Evolutionary conservation across 1,140 invertebrate genomes (phyloP).

Genomic region (Philotrypesis tridentata): DNA sequence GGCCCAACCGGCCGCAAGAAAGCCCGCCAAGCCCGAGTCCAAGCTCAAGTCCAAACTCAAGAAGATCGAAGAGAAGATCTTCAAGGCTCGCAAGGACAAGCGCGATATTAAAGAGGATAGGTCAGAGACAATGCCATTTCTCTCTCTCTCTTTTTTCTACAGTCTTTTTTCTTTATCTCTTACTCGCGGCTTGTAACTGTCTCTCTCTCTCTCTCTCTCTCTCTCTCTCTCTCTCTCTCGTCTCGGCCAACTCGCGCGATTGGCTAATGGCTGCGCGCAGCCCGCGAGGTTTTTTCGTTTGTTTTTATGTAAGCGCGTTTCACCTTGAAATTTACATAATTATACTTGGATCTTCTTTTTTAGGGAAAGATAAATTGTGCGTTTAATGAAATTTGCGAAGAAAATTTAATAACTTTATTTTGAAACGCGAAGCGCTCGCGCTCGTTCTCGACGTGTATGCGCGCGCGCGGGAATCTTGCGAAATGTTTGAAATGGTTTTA

Average conservation of each 20-base stretch:
- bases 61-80: constrained; percentile 56
- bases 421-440: neutral
- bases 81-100: constrained; percentile 47
- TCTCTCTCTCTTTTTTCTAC: neutral
- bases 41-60: constrained; percentile 65
- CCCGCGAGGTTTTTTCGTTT: neutral
- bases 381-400: neutral
- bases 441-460: no score
- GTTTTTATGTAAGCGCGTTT: neutral
- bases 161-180: neutral
- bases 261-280: neutral
- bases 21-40: constrained; percentile 59
- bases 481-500: neutral
- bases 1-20: constrained; percentile 57
- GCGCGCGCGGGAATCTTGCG: no score
- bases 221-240: neutral
- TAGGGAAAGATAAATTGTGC: neutral
- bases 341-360: neutral
- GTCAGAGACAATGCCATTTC: constrained; percentile 17
- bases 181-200: neutral
- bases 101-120: constrained; percentile 34
- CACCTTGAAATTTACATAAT: neutral
- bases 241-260: neutral
- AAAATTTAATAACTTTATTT: neutral
- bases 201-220: neutral